A percentile compares a stretch with the other conserved stretches of the same genome.
These are phyloP conservation scores for Sylvia borin DNA, from an alignment of 2,797 vertebrate genomes.

Conservation along the genomic window DNA sequence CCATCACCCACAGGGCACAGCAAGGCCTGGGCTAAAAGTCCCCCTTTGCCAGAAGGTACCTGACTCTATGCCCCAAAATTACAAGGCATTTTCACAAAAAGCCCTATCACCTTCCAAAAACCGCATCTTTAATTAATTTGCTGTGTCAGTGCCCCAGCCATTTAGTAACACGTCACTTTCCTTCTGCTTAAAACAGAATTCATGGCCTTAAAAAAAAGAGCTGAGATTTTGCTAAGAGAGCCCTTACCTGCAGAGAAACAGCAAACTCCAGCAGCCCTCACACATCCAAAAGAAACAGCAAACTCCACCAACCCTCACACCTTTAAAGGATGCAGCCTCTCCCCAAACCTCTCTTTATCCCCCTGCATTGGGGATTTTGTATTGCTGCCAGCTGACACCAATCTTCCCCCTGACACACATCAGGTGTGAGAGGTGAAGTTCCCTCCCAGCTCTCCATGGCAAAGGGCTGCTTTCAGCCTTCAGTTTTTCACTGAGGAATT, in stretches of 20 bases:
- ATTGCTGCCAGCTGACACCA: background rate
- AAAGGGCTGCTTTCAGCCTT: background rate
- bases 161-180: rapidly evolving
- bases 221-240: rapidly evolving
- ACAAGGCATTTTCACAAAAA: background rate
- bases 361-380: background rate
- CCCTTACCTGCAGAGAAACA: background rate
- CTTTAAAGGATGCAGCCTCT: rapidly evolving
- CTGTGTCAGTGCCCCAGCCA: rapidly evolving
- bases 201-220: rapidly evolving
- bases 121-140: background rate
- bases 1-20: background rate
- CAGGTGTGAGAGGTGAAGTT: background rate
- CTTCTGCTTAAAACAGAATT: background rate
- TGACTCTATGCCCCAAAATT: rapidly evolving
- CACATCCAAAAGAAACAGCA: too few relatives aligned
- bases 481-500: background rate
- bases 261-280: rapidly evolving
- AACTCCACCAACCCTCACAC: rapidly evolving
- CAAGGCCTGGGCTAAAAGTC: rapidly evolving
- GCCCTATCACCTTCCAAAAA: background rate
- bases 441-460: too few relatives aligned
- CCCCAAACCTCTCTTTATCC: background rate
- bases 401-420: background rate
- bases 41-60: background rate